Evolutionary conservation across 2,888 invertebrate species (phyloP), one percentile per base, ranked within the genome.

Genomic region (Perizoma flavofasciatum): DNA sequence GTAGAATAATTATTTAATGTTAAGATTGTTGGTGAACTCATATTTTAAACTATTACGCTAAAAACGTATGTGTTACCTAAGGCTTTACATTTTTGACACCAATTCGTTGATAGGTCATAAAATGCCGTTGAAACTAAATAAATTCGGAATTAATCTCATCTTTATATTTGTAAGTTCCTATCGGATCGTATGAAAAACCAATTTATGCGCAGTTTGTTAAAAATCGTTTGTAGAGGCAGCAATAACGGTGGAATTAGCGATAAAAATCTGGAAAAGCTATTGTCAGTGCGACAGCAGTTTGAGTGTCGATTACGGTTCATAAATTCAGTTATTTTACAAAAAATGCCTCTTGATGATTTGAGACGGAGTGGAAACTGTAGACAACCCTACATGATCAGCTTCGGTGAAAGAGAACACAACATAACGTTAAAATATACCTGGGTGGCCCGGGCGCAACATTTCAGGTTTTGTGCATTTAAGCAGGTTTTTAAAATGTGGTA

Each of bases 301-400:
- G 58, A 64, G 67, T 63, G 69, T 59, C 67, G 67, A 70, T 72
- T 59, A 70, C 57, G 66, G 67, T 67, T 68, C 65, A 69, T 65
- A 73, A 69, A 73, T 68, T 69, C 61, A 55, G 67, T 70, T 71
- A 69, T 70, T 68, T 66, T 60, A 65, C 57, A 69, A 63, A 64
- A 64, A 69, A 62, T 55, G 58, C 50, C 59, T 63, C 47, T 39
- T 10, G 32, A 67, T 68, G 65, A 63, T 66, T 5, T 37, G 6
- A 7, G 7, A 37, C 37, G 1, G 37, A 7, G 37, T 7, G 6
- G 6, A 37, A 4, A 37, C 7, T 37, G 37, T 5, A 37, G 5
- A 37, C 7, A 5, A 37, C 7, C 7, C 37, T 37, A 22, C 22
- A 1, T 22, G 22, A 22, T 22, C 22, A 22, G 3, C 22, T 22